Conservation (phyloP, 2,888 invertebrate species). For the Epinotia nisella region DNA sequence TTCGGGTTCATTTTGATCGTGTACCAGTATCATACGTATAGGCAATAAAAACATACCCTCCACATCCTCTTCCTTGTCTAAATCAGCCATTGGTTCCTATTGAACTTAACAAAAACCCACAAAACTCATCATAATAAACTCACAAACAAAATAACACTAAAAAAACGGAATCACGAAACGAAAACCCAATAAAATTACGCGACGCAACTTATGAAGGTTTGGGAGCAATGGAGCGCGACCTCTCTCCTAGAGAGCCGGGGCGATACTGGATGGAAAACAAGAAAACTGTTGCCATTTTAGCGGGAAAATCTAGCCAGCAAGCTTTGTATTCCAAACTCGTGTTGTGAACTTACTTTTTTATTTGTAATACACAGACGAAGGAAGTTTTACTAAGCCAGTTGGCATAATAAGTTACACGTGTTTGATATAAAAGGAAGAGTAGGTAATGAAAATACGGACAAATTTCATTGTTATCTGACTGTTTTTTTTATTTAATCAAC, state of each 20-base stretch:
- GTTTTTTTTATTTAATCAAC: conserved; percentile 35
- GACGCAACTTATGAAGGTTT: conserved; percentile 49
- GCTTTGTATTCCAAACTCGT: conserved; percentile 37
- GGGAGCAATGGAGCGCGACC: conserved; percentile 53
- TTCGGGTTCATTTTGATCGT: too few relatives aligned
- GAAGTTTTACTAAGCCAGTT: conserved; percentile 24
- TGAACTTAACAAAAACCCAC: conserved; percentile 53
- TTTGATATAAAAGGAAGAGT: conserved; percentile 23
- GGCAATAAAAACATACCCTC: conserved; percentile 58
- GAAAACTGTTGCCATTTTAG: conserved; percentile 37
- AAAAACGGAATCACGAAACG: conserved; percentile 45
- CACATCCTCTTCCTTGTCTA: conserved; percentile 66
- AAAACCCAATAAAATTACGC: conserved; percentile 48
- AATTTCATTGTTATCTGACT: conserved; percentile 28
- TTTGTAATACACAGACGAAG: conserved; percentile 23
- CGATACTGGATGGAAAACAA: conserved; percentile 51
- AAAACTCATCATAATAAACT: conserved; percentile 43
- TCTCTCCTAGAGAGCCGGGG: conserved; percentile 49
- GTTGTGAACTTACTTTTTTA: conserved; percentile 35
- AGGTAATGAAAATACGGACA: conserved; percentile 26
- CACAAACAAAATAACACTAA: conserved; percentile 51
- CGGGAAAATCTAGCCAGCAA: conserved; percentile 39
- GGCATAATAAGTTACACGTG: conserved; percentile 37
- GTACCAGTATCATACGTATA: too few relatives aligned
- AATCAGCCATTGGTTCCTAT: conserved; percentile 59